Base-by-base conservation (phyloP, 2,888 invertebrate genomes). In the Bellardia pandia region DNA sequence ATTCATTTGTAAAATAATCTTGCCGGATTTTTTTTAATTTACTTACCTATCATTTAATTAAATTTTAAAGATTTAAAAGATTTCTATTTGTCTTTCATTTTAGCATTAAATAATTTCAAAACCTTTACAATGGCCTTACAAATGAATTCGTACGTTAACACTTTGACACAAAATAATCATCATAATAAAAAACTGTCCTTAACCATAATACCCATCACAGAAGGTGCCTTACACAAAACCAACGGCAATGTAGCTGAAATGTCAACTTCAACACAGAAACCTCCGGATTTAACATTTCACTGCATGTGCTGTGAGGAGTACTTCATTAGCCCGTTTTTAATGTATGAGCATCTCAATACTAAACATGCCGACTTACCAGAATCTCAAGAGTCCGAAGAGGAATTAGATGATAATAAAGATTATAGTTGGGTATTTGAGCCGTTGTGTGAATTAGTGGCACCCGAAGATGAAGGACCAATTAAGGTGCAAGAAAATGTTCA, bases 391-490 rank as follows among this genome's bases (percentile, higher is more conserved):
- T 86, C 81, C 0, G 86, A 87, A 68, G 84, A 89, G 3, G 90
- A 89, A 11, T 89, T 91, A 4, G 89, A 89, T 40, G 91, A 91
- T 75, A 88, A 89, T 11, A 91, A 91, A 72, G 93, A 93, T 74
- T 93, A 93, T 56, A 93, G 93, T 75, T 92, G 92, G 90, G 91
- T 93, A 42, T 92, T 94, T 86, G 94, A 94, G 82, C 94, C 94
- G 0, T 91, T 94, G 11, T 94, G 94, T 88, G 89, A 90, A 68
- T 85, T 90, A 2, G 89, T 89, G 5, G 91, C 87, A 84, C 62
- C 83, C n/a, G 11, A 87, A 79, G 53, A 88, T 71, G 83, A 16
- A 2, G 86, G 62, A 11, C 23, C 42, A 16, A 66, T 2, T 11
- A 40, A 56, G 42, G 23, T n/a, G 5, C 48, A 7, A 42, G 48